Evolutionary conservation across 2,797 vertebrate genomes (phyloP).

Genomic region (Petrocephalus schoutedeni): DNA sequence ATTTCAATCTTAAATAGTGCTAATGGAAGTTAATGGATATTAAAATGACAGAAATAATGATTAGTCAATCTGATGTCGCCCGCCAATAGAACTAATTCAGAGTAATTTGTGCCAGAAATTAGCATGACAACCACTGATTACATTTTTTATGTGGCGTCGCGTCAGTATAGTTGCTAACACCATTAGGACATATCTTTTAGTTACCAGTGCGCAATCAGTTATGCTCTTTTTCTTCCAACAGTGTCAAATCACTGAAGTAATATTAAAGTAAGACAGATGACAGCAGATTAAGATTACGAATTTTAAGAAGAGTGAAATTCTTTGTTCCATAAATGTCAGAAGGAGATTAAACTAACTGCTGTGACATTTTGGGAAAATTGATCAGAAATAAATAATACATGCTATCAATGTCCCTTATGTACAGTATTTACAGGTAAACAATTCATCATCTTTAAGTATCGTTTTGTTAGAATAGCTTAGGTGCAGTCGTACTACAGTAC

Average conservation of each 20-base stretch:
- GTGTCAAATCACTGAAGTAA: not conserved
- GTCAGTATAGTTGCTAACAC: not conserved
- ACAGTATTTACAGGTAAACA: not conserved
- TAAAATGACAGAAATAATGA: not conserved
- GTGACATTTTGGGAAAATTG: not conserved
- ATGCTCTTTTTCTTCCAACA: not conserved
- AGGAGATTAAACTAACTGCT: not conserved
- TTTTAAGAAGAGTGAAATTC: not conserved
- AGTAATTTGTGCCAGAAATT: not conserved
- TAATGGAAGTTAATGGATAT: not conserved
- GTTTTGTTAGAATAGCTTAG: not conserved
- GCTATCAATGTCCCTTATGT: not conserved
- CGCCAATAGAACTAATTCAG: not conserved
- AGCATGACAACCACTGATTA: not conserved
- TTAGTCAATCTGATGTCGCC: not conserved
- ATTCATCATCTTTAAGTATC: not conserved
- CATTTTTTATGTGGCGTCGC: not conserved
- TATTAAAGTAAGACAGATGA: not conserved
- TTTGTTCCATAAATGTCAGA: not conserved
- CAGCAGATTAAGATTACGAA: not conserved
- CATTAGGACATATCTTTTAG: not conserved
- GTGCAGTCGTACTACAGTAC: not conserved
- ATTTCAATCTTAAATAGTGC: not conserved
- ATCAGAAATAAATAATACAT: not conserved
- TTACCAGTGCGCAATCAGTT: not conserved